A percentile compares a stretch with the other conserved stretches of the same genome.
phyloP scores from a whole-genome alignment of 2,888 invertebrate species.

The Campoletis raptor region DNA sequence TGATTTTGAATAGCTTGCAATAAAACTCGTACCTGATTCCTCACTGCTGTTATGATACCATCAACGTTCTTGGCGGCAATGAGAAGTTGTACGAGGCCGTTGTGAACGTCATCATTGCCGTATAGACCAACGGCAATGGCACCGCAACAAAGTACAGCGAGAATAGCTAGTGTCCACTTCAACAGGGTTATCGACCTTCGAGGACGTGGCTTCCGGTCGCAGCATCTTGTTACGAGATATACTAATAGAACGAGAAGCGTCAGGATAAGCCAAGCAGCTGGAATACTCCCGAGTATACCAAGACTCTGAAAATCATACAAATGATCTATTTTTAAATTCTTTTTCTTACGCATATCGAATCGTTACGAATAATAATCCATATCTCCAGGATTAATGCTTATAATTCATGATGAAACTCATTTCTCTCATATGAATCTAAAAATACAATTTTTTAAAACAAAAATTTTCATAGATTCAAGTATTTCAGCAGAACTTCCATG shows the following conservation, averaged over 20 bases:
- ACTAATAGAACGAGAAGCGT: slow-evolving; percentile 95
- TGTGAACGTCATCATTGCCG: slow-evolving; percentile 97
- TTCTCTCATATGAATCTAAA: background rate
- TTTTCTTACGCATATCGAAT: background rate
- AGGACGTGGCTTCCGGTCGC: slow-evolving; percentile 96
- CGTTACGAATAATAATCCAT: background rate
- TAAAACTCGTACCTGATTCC: slow-evolving; percentile 89
- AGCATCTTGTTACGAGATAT: slow-evolving; percentile 97
- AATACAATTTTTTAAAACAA: background rate
- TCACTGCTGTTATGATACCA: slow-evolving; percentile 91
- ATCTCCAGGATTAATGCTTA: background rate
- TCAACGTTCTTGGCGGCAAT: slow-evolving; percentile 93
- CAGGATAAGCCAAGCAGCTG: slow-evolving; percentile 96
- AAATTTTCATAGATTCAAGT: background rate
- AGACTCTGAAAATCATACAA: slow-evolving; percentile 89
- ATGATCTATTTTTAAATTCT: slow-evolving; percentile 12
- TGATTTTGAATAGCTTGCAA: background rate
- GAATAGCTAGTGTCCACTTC: slow-evolving; percentile 91
- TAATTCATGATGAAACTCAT: background rate
- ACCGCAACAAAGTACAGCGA: slow-evolving; percentile 95
- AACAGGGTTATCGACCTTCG: slow-evolving; percentile 95
- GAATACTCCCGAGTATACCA: slow-evolving; percentile 96
- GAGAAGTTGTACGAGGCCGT: slow-evolving; percentile 93
- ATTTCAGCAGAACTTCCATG: background rate
- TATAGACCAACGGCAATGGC: slow-evolving; percentile 96